Evolutionary conservation across 2,888 invertebrate genomes (phyloP).

Genomic region (Mesorhabditis sp.): DNA sequence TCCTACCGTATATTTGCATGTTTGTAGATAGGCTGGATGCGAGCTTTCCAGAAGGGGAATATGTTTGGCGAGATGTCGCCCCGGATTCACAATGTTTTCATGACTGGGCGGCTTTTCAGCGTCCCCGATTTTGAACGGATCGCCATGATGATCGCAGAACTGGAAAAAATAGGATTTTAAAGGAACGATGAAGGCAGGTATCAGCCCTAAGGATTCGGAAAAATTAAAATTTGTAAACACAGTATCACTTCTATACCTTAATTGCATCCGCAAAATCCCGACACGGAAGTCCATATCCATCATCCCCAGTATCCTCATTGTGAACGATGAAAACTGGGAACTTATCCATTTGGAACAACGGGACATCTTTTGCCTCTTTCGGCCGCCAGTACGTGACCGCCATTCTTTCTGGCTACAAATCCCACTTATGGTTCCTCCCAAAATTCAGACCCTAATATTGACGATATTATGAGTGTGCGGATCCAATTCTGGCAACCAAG

Average conservation of each 20-base stretch:
- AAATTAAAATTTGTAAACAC: neutral
- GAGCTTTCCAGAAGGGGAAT: constrained; percentile 18
- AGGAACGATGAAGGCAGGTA: too few relatives aligned
- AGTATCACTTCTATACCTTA: constrained; percentile 17
- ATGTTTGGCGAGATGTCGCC: constrained; percentile 19
- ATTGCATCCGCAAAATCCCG: constrained; percentile 28
- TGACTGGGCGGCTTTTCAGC: constrained; percentile 14
- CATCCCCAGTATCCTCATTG: constrained; percentile 10
- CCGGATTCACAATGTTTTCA: constrained; percentile 23
- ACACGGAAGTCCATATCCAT: constrained; percentile 24
- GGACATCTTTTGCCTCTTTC: constrained; percentile 11
- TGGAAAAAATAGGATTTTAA: constrained; percentile 12
- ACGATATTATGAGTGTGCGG: constrained; percentile 23
- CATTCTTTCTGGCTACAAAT: constrained; percentile 23
- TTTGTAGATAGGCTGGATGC: constrained; percentile 22
- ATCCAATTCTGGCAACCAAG: constrained; percentile 45
- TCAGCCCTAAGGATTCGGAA: too few relatives aligned
- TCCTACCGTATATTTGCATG: constrained; percentile 37
- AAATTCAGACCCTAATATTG: constrained; percentile 25
- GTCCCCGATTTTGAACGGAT: constrained; percentile 14
- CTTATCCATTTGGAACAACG: constrained; percentile 19
- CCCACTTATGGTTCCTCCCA: neutral
- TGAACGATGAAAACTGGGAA: constrained; percentile 29
- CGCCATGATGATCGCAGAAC: constrained; percentile 26
- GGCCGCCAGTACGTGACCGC: constrained; percentile 33